Conservation (phyloP, 2,888 invertebrate species). For the Stratiomys singularior region DNA sequence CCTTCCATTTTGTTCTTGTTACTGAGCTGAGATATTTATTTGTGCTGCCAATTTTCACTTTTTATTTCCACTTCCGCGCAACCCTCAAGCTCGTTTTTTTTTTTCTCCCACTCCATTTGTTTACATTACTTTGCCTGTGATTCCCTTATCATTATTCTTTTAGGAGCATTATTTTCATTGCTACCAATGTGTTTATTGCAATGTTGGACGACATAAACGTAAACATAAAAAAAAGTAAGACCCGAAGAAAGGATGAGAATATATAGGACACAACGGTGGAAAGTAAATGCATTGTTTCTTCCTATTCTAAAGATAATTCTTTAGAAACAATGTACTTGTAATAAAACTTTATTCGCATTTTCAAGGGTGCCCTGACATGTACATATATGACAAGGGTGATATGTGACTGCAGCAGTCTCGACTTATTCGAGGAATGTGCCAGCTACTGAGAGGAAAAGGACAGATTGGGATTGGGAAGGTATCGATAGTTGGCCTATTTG, state of each 20-base stretch:
- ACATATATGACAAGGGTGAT: neutral
- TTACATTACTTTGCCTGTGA: neutral
- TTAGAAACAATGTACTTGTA: neutral
- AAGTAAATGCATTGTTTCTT: neutral
- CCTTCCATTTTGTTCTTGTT: neutral
- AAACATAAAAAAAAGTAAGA: neutral
- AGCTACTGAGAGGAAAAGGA: neutral
- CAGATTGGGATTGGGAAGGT: neutral
- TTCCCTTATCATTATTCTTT: neutral
- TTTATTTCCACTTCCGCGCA: neutral
- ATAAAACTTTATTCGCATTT: neutral
- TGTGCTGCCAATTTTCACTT: neutral
- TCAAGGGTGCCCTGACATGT: slow-evolving; percentile 1
- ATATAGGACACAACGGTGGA: neutral
- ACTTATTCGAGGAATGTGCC: too few species aligned
- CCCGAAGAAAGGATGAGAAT: too few species aligned
- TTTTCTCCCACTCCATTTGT: too few species aligned
- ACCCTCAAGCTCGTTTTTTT: too few species aligned
- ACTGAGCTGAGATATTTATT: too few species aligned
- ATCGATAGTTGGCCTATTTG: neutral
- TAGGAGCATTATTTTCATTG: neutral
- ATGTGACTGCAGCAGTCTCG: too few species aligned
- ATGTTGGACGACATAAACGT: neutral
- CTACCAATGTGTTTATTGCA: neutral
- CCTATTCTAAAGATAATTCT: neutral